Evolutionary conservation across 1,140 invertebrate species (phyloP), one percentile per base, ranked within the genome.

Genomic region (Diploscapter pachys): DNA sequence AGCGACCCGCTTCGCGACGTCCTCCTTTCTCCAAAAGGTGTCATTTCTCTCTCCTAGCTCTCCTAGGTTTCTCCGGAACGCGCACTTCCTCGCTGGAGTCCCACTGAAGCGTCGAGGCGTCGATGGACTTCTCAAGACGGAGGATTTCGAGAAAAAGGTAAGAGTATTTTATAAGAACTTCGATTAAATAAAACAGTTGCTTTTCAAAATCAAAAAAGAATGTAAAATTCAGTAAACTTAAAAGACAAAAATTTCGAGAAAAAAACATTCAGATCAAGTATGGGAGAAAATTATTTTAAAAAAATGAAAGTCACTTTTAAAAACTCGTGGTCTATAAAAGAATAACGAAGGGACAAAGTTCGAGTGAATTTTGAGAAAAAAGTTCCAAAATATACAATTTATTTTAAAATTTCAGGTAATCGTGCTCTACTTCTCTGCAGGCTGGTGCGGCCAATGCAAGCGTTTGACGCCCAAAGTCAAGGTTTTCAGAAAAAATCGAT

Each of bases 371-470:
- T 31, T 31, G 31, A 31, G 31, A 31, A 31, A 31, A 31, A 31
- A 31, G 31, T 31, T 31, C 31, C 31, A 31, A 31, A 31, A 31
- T 31, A 31, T 31, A 31, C 31, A 31, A 31, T 31, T 31, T 31
- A 31, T 31, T 31, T 31, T 31, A 31, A 31, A 31, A 31, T 66
- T 75, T 68, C 57, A 78, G 75, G 63, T 71, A 8, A 61, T 76
- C 50, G 51, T 78, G 8, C 50, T 78, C 31, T 78, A 78, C 69
- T 78, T 78, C 57, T 78, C 77, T 8, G 75, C 77, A 50, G 77
- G 77, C 6, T 78, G 77, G 77, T 78, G 77, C 62, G 71, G 77
- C 2, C 70, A 63, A 6, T 78, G 77, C 57, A 70, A 57, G 53
- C 70, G 57, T 59, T n/a, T 77, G 4, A 66, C 52, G n/a, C 54